Evolutionary conservation across 2,888 invertebrate genomes (phyloP).

Genomic region (Balanococcus diminutus): DNA sequence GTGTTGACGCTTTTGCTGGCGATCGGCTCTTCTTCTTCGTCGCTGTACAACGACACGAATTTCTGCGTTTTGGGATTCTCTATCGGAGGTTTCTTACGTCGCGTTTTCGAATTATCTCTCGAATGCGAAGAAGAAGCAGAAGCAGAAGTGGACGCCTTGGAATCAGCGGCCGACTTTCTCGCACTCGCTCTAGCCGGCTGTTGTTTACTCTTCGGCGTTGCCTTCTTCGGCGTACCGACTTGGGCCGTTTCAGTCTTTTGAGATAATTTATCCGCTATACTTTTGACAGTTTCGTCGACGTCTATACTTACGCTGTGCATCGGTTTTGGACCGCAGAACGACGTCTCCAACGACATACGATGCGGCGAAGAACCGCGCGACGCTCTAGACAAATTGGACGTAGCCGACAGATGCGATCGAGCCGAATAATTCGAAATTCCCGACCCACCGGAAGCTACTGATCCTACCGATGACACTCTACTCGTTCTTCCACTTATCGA

Average conservation of each 20-base stretch:
- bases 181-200: no score
- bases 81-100: slow-evolving; percentile 46
- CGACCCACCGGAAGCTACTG: slow-evolving; percentile 60
- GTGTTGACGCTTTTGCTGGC: slow-evolving; percentile 64
- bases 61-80: slow-evolving; percentile 57
- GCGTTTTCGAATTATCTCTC: background rate
- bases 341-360: slow-evolving; percentile 86
- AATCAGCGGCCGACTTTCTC: background rate
- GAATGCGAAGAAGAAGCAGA: background rate
- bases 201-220: background rate
- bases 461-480: slow-evolving; percentile 79
- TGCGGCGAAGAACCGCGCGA: slow-evolving; percentile 77
- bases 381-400: slow-evolving; percentile 59
- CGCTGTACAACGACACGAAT: slow-evolving; percentile 56
- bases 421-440: slow-evolving; percentile 62
- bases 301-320: slow-evolving; percentile 57
- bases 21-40: slow-evolving; percentile 58
- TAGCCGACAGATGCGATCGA: slow-evolving; percentile 58
- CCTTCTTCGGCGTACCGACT: background rate
- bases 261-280: slow-evolving; percentile 60
- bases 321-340: slow-evolving; percentile 88
- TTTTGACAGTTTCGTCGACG: slow-evolving; percentile 56
- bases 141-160: background rate
- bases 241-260: slow-evolving; percentile 57
- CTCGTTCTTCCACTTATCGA: slow-evolving; percentile 77